A percentile compares a stretch with the other conserved stretches of the same genome.
Conservation (phyloP, 1,140 invertebrate species). For the Drosophila malerkotliana region DNA sequence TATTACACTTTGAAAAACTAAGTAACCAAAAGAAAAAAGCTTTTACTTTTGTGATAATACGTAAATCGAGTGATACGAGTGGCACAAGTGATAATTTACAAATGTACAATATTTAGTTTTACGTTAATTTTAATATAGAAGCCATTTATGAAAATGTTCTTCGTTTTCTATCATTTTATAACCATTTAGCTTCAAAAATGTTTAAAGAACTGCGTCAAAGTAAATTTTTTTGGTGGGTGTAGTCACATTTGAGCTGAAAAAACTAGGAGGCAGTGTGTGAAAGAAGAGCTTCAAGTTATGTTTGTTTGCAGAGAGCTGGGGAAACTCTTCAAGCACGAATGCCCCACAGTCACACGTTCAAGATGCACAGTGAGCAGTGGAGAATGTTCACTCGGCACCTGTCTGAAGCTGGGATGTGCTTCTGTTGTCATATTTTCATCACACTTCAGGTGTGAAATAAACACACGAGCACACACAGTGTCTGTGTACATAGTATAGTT, state of each 20-base stretch:
- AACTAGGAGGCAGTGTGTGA: slow-evolving; percentile 48
- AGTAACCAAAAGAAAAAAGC: neutral
- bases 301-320: slow-evolving; percentile 49
- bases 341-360: slow-evolving; percentile 75
- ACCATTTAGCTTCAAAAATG: too few species aligned
- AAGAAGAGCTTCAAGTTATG: slow-evolving; percentile 67
- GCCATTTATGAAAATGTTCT: too few species aligned
- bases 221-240: slow-evolving; percentile 6
- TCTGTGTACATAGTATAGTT: slow-evolving; percentile 11
- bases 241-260: slow-evolving; percentile 8
- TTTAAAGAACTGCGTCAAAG: too few species aligned
- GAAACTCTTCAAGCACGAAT: slow-evolving; percentile 79
- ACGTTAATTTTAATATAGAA: too few species aligned
- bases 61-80: too few species aligned
- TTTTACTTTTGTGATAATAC: too few species aligned
- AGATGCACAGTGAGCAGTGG: slow-evolving; percentile 44
- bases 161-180: too few species aligned
- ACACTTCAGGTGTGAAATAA: slow-evolving; percentile 79
- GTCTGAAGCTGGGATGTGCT: slow-evolving; percentile 53
- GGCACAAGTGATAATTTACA: too few species aligned
- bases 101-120: too few species aligned
- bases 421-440: slow-evolving; percentile 76
- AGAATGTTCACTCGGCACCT: slow-evolving; percentile 67
- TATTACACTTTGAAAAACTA: neutral
- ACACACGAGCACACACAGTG: slow-evolving; percentile 32